Evolutionary conservation across 2,113 vertebrate genomes (phyloP).

Genomic region (Calyptomena viridis): DNA sequence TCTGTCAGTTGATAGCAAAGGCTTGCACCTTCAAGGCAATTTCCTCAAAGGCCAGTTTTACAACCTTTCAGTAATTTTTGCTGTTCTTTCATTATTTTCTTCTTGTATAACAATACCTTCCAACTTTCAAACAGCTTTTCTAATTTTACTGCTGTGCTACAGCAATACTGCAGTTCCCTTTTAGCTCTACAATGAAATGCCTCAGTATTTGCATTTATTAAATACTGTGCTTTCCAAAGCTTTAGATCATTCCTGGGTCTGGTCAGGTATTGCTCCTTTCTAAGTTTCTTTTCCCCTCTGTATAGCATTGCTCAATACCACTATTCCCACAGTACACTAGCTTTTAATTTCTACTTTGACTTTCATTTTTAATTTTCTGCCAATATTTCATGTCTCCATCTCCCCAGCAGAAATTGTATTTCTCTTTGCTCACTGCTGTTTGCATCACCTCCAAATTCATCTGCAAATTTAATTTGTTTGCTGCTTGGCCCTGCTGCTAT

Average conservation of each 20-base stretch:
- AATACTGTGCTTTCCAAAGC: neutral
- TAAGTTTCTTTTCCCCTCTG: neutral
- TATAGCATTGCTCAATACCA: constrained; percentile 1
- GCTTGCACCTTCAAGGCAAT: neutral
- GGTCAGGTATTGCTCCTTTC: neutral
- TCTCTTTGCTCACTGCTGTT: constrained; percentile 16
- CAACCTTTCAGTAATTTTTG: neutral
- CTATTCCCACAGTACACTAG: neutral
- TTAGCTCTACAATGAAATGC: neutral
- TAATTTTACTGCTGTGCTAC: neutral
- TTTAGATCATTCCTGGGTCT: neutral
- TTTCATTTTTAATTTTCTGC: constrained; percentile 28
- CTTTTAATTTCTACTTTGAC: constrained; percentile 11
- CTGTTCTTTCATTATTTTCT: neutral
- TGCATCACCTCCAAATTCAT: constrained; percentile 4
- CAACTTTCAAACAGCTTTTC: neutral
- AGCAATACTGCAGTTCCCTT: neutral
- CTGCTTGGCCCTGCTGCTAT: neutral
- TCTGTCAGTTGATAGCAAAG: neutral
- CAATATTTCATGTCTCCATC: constrained; percentile 12
- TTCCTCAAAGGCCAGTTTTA: neutral
- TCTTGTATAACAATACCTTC: neutral
- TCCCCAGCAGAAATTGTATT: neutral
- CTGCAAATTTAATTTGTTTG: constrained; percentile 51
- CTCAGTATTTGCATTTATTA: neutral